Percentiles rank a stretch among this genome's conserved stretches.
Evolutionary conservation across 2,797 vertebrate species (phyloP).

Genomic region (Microctenopoma stevenorrisi): DNA sequence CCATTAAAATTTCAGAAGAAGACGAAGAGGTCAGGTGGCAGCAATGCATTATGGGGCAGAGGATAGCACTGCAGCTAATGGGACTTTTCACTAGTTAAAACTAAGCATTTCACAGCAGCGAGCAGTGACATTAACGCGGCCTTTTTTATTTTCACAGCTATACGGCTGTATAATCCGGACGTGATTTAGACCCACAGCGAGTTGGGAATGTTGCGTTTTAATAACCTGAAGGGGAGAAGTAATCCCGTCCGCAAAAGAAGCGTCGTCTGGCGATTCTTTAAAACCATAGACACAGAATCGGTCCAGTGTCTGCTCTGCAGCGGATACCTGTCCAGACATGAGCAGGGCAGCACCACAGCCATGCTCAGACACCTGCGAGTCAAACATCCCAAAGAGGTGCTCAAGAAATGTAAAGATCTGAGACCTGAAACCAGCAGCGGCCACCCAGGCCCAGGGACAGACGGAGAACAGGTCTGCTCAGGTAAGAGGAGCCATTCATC

Average conservation of each 20-base stretch:
- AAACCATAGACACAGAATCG: conserved; percentile 49
- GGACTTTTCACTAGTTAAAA: not conserved
- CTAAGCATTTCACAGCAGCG: not conserved
- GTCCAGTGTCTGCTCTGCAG: conserved; percentile 74
- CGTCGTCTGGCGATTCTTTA: conserved; percentile 76
- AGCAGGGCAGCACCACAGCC: conserved; percentile 70
- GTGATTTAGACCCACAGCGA: no score
- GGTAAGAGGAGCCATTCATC: conserved; percentile 24
- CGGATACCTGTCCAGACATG: conserved; percentile 53
- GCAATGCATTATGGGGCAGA: not conserved
- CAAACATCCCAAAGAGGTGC: conserved; percentile 70
- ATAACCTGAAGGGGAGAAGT: conserved; percentile 9
- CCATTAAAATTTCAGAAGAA: not conserved
- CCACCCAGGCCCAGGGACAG: conserved; percentile 25
- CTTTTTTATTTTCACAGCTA: no score
- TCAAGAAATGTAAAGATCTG: conserved; percentile 23
- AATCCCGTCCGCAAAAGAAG: conserved; percentile 67
- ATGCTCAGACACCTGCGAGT: conserved; percentile 78
- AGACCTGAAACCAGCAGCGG: not conserved
- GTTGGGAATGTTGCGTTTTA: not conserved
- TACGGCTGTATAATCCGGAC: not conserved
- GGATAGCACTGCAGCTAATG: no score
- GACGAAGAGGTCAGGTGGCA: not conserved
- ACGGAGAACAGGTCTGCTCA: conserved; percentile 37
- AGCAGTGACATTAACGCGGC: not conserved